Conservation (phyloP, 2,113 vertebrate genomes). For the Oceanodroma tethys region DNA sequence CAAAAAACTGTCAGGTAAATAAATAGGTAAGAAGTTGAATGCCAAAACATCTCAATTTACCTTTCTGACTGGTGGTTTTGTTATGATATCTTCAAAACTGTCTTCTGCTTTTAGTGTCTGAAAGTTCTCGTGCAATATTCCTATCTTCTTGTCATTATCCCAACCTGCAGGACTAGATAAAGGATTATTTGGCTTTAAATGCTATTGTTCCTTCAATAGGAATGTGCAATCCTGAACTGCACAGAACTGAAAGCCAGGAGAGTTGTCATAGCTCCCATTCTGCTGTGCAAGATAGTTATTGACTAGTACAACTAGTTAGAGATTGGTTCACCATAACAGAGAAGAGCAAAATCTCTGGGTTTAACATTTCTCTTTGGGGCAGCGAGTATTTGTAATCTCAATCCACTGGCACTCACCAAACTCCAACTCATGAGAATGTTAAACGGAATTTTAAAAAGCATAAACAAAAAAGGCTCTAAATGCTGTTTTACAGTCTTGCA, state of each 20-base stretch:
- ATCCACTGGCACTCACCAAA: neutral
- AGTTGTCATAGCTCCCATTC: neutral
- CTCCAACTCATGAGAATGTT: neutral
- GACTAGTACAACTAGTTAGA: neutral
- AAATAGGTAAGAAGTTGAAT: neutral
- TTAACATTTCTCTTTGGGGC: neutral
- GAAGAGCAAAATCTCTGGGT: neutral
- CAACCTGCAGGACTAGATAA: conserved; percentile 91
- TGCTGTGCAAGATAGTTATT: neutral
- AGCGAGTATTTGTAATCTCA: neutral
- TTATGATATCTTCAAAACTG: conserved; percentile 92
- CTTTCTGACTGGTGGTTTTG: conserved; percentile 95
- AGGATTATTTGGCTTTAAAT: conserved; percentile 2
- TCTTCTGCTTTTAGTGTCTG: conserved; percentile 92
- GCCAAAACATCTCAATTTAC: conserved; percentile 65
- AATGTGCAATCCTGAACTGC: neutral
- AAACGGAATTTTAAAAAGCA: neutral
- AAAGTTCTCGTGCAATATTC: conserved; percentile 96
- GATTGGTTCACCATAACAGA: neutral
- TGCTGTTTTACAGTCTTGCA: neutral
- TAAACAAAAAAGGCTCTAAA: neutral
- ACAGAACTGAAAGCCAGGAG: neutral
- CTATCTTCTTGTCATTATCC: conserved; percentile 99
- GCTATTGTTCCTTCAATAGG: neutral
- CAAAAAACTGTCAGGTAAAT: neutral